phyloP scores from a whole-genome alignment of 2,797 vertebrate genomes.

The Bucorvus abyssinicus region DNA sequence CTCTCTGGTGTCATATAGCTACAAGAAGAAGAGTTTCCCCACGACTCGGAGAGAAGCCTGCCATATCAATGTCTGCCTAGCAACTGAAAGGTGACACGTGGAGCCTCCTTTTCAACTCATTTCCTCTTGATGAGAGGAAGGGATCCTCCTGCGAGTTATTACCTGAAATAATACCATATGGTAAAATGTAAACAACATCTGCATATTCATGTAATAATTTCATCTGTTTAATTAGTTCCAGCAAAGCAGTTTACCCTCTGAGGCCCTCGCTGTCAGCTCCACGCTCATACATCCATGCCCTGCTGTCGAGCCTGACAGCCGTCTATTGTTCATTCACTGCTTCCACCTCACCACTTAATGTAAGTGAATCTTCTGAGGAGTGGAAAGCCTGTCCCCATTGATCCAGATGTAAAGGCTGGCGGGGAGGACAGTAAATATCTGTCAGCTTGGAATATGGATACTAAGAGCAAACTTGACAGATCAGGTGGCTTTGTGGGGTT shows the following conservation, averaged over 20 bases:
- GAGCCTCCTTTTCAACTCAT: constrained; percentile 85
- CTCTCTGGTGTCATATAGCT: neutral
- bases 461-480: constrained; percentile 79
- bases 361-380: constrained; percentile 87
- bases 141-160: constrained; percentile 92
- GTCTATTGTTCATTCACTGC: constrained; percentile 89
- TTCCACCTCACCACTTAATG: constrained; percentile 83
- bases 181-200: constrained; percentile 99
- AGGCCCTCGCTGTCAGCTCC: constrained; percentile 93
- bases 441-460: constrained; percentile 71
- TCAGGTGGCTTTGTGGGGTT: constrained; percentile 64
- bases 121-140: constrained; percentile 90
- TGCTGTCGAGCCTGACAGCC: constrained; percentile 91
- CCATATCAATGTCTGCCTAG: constrained; percentile 77
- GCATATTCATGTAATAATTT: constrained; percentile 99
- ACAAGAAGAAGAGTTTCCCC: constrained; percentile 19
- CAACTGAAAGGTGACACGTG: constrained; percentile 84
- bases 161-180: constrained; percentile 99
- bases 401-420: constrained; percentile 66
- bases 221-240: constrained; percentile 99
- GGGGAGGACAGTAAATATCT: constrained; percentile 61
- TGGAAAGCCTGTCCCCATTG: constrained; percentile 73
- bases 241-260: constrained; percentile 99
- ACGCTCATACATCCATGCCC: constrained; percentile 88
- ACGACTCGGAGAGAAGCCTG: neutral